A percentile compares a stretch with the other conserved stretches of the same genome.
Conservation (phyloP, 2,888 invertebrate species). For the Siphonodentalium dalli region DNA sequence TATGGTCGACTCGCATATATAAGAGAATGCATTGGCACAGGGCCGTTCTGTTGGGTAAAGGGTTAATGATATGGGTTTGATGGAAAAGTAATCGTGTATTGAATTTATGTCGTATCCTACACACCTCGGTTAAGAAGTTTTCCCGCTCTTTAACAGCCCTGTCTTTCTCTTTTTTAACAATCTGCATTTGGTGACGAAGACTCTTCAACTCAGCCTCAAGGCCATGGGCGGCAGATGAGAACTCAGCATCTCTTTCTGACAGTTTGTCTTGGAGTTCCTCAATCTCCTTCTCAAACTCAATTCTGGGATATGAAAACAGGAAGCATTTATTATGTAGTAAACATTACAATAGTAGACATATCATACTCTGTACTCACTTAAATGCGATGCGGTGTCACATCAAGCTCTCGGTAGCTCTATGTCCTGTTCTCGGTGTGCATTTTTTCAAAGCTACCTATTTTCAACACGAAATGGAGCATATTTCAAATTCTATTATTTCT, state of each 20-base stretch:
- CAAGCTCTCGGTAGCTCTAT: too few species aligned
- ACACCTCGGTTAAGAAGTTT: constrained; percentile 55
- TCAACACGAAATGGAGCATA: too few species aligned
- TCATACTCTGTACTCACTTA: too few species aligned
- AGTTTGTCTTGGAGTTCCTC: constrained; percentile 29
- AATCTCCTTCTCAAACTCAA: constrained; percentile 38
- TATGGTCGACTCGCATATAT: too few species aligned
- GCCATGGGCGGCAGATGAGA: constrained; percentile 37
- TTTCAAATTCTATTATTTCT: too few species aligned
- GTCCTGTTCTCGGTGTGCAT: too few species aligned
- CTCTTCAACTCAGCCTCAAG: constrained; percentile 44
- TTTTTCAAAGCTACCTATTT: too few species aligned
- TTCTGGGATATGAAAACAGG: constrained; percentile 23
- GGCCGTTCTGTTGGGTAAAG: too few species aligned
- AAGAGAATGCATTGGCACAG: too few species aligned
- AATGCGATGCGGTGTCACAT: too few species aligned
- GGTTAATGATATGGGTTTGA: too few species aligned
- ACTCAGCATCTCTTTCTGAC: constrained; percentile 40
- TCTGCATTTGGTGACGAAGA: constrained; percentile 37
- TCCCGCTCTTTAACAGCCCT: constrained; percentile 53
- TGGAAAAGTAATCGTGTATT: background rate
- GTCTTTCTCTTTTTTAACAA: constrained; percentile 45
- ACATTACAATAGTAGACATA: too few species aligned
- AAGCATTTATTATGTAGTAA: background rate
- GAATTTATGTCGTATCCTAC: background rate